Evolutionary conservation across 30 jellyfish, hydroid and myxozoan genomes (phyloP).

Genomic region (Clytia hemisphaerica): DNA sequence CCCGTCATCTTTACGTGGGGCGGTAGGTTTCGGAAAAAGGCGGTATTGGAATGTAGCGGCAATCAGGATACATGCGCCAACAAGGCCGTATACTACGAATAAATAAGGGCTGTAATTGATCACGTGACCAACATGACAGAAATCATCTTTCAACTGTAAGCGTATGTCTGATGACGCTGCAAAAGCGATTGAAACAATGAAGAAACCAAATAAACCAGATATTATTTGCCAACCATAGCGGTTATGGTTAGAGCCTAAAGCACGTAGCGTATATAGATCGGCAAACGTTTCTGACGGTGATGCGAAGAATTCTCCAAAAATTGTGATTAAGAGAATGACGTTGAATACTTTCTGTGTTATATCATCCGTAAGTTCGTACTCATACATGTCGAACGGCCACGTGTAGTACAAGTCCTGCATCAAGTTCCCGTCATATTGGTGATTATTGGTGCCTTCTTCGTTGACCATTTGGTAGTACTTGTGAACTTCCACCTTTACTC

Average conservation of each 20-base stretch:
- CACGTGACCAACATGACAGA: slow-evolving; percentile 57
- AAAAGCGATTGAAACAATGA: slow-evolving; percentile 28
- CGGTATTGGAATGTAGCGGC: slow-evolving; percentile 43
- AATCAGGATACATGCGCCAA: slow-evolving; percentile 37
- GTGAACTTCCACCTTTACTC: not conserved
- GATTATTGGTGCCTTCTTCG: not conserved
- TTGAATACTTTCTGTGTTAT: slow-evolving; percentile 35
- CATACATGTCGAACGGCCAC: slow-evolving; percentile 62
- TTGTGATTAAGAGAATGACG: slow-evolving; percentile 33
- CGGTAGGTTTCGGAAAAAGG: not conserved
- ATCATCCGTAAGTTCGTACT: slow-evolving; percentile 42
- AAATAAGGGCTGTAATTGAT: slow-evolving; percentile 51
- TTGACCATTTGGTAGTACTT: not conserved
- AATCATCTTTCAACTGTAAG: slow-evolving; percentile 1
- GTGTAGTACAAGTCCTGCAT: slow-evolving; percentile 55
- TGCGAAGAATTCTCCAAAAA: slow-evolving; percentile 75
- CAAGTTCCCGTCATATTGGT: slow-evolving; percentile 53
- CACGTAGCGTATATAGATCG: slow-evolving; percentile 69
- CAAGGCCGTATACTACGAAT: slow-evolving; percentile 40
- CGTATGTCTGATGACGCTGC: slow-evolving; percentile 22
- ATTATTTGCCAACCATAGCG: slow-evolving; percentile 54
- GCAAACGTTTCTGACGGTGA: slow-evolving; percentile 88
- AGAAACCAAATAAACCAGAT: slow-evolving; percentile 74
- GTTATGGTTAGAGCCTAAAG: slow-evolving; percentile 38
- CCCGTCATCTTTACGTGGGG: not conserved